phyloP scores from a whole-genome alignment of 2,113 vertebrate genomes.

The Melanocharis versteri region DNA sequence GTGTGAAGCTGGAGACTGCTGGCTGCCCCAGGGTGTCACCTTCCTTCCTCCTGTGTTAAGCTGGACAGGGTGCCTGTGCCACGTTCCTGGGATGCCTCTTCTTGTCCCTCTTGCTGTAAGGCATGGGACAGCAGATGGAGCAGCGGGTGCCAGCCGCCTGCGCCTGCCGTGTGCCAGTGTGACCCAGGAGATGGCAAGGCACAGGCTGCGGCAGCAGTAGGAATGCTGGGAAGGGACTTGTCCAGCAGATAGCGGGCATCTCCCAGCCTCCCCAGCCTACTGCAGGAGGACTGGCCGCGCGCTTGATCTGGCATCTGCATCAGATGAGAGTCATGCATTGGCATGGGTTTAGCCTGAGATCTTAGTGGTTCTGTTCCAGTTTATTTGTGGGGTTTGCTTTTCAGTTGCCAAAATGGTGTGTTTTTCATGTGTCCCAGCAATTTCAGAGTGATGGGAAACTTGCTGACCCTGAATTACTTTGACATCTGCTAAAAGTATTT shows the following conservation, averaged over 20 bases:
- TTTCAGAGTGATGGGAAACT: slow-evolving; percentile 8
- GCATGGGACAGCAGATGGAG: background rate
- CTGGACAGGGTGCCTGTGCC: background rate
- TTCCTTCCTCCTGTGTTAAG: background rate
- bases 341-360: background rate
- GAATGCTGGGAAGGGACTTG: background rate
- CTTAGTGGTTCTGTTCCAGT: background rate
- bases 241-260: rapidly evolving
- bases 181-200: rapidly evolving
- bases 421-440: background rate
- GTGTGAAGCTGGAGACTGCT: background rate
- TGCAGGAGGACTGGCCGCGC: background rate
- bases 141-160: background rate
- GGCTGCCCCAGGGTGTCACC: background rate
- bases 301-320: background rate
- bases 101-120: background rate
- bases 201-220: background rate
- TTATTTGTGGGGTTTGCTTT: background rate
- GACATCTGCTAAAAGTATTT: slow-evolving; percentile 26
- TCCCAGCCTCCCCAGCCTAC: background rate
- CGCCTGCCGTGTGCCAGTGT: rapidly evolving
- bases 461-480: slow-evolving; percentile 32
- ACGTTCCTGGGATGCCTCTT: background rate
- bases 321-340: background rate
- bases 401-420: background rate